These are phyloP conservation scores for Enteromius thamalakanensis DNA, from an alignment of 2,797 vertebrate species.

Conservation along the genomic window DNA sequence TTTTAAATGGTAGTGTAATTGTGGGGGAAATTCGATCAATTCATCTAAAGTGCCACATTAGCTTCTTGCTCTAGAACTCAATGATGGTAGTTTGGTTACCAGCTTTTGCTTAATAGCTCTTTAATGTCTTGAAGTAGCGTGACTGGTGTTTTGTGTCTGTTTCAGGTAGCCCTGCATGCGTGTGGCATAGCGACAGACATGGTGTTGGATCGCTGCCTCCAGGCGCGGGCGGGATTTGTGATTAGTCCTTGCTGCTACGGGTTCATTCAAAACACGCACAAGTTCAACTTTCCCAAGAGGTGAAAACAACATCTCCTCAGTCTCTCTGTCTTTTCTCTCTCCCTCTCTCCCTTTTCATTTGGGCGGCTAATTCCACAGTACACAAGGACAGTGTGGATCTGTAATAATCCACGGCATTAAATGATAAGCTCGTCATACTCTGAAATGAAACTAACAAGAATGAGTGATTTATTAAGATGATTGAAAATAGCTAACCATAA, in stretches of 20 bases:
- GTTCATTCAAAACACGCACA: constrained; percentile 95
- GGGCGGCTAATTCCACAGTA: constrained; percentile 14
- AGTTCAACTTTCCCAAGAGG: constrained; percentile 94
- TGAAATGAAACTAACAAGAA: not conserved
- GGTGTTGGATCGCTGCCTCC: constrained; percentile 91
- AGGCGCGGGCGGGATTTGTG: constrained; percentile 85
- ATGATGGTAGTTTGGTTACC: not conserved
- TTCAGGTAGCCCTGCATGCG: constrained; percentile 93
- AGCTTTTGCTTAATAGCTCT: not conserved
- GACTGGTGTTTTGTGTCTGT: constrained; percentile 1
- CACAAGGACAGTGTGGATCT: not conserved
- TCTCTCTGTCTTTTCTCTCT: not conserved
- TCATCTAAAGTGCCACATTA: not conserved
- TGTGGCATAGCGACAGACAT: constrained; percentile 98
- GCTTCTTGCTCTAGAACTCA: not conserved
- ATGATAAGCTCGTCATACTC: not conserved
- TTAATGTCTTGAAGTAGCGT: not conserved
- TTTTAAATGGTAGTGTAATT: not conserved
- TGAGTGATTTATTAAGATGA: constrained; percentile 7
- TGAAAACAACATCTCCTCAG: constrained; percentile 62
- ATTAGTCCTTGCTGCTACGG: constrained; percentile 96
- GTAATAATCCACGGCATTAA: not conserved
- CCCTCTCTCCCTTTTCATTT: constrained; percentile 10
- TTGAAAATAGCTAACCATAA: not conserved
- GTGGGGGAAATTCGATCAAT: not conserved